Conservation (phyloP, 1,140 invertebrate genomes). For the Danaus melanippus region DNA sequence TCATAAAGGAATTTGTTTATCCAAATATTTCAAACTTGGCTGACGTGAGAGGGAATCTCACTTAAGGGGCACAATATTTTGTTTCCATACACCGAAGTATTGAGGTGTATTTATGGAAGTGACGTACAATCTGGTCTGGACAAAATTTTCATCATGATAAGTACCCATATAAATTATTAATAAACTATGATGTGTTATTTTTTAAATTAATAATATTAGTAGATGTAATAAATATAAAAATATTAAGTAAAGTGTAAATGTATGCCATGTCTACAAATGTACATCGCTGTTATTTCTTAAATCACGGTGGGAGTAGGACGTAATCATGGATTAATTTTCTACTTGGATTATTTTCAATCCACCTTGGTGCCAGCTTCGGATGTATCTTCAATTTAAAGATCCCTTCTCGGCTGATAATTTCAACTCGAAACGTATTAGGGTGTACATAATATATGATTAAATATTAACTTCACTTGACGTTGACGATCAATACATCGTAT, state of each 20-base stretch:
- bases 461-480: conserved; percentile 14
- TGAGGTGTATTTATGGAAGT: conserved; percentile 14
- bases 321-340: conserved; percentile 72
- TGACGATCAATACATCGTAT: conserved; percentile 1
- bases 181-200: too few species aligned
- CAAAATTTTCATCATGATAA: conserved; percentile 3
- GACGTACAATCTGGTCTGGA: conserved; percentile 8
- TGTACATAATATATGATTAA: conserved; percentile 17
- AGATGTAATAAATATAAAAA: too few species aligned
- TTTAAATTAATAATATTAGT: too few species aligned
- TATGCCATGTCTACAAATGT: neutral
- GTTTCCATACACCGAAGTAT: conserved; percentile 29
- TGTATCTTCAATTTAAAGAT: conserved; percentile 55
- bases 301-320: conserved; percentile 47
- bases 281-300: conserved; percentile 29
- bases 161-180: too few species aligned
- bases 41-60: conserved; percentile 21
- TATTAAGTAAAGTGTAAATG: too few species aligned
- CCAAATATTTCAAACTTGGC: conserved; percentile 23
- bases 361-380: conserved; percentile 52
- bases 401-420: conserved; percentile 37
- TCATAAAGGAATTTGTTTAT: conserved; percentile 26
- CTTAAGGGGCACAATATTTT: conserved; percentile 33
- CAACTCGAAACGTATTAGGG: conserved; percentile 20
- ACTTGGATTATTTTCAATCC: conserved; percentile 70